Evolutionary conservation across 2,888 invertebrate genomes (phyloP).

Genomic region (Tortricodes alternella): DNA sequence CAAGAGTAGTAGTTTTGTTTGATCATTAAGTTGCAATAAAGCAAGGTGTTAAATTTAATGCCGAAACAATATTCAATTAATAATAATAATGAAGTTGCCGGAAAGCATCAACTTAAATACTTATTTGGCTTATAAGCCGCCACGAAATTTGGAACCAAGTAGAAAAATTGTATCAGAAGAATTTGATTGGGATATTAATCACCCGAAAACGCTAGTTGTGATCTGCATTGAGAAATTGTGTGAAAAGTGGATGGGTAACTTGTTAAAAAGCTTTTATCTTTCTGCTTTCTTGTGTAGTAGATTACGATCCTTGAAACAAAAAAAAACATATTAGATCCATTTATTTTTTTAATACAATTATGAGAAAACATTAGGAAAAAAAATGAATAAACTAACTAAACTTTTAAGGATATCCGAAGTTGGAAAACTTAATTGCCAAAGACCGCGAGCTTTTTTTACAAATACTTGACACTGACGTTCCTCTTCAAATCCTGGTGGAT

Average conservation of each 20-base stretch:
- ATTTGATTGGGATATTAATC: slow-evolving; percentile 77
- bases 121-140: slow-evolving; percentile 67
- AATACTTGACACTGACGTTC: slow-evolving; percentile 64
- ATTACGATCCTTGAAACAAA: too few species aligned
- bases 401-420: slow-evolving; percentile 58
- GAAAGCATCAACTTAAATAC: slow-evolving; percentile 67
- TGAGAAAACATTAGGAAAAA: too few species aligned
- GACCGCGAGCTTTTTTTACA: slow-evolving; percentile 71
- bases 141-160: slow-evolving; percentile 55
- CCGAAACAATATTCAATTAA: too few species aligned
- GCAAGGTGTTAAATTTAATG: too few species aligned
- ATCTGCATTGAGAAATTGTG: slow-evolving; percentile 76
- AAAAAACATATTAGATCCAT: too few species aligned
- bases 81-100: slow-evolving; percentile 56
- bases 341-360: too few species aligned
- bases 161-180: slow-evolving; percentile 76
- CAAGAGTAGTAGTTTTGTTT: not conserved
- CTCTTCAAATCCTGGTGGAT: slow-evolving; percentile 69
- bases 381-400: too few species aligned
- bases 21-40: slow-evolving; percentile 6
- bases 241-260: slow-evolving; percentile 69
- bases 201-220: slow-evolving; percentile 69
- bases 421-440: slow-evolving; percentile 63
- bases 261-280: not conserved
- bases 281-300: too few species aligned